Evolutionary conservation across 92 coral and sea anemone species (phyloP).

Genomic region (Desmophyllum pertusum): DNA sequence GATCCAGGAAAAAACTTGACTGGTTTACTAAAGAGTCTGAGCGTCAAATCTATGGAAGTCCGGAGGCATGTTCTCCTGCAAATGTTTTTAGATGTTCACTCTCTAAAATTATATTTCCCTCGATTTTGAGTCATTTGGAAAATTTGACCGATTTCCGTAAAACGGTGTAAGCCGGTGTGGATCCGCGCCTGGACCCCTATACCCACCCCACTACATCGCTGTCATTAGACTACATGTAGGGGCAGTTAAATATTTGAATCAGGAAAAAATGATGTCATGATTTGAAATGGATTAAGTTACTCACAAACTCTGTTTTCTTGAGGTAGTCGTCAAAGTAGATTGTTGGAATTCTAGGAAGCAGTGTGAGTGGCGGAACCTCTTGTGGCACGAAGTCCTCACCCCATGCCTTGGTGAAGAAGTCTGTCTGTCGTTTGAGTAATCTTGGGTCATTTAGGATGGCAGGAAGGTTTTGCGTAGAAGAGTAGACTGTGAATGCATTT

Average conservation of each 20-base stretch:
- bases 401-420: constrained; percentile 94
- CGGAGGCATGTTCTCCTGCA: too few relatives aligned
- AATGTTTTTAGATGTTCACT: too few relatives aligned
- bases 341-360: constrained; percentile 78
- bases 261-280: not conserved
- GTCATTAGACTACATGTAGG: not conserved
- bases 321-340: constrained; percentile 83
- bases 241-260: not conserved
- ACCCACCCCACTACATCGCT: too few relatives aligned
- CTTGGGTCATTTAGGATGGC: constrained; percentile 96
- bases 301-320: constrained; percentile 84
- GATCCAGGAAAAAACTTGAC: too few relatives aligned
- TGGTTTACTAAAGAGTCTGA: too few relatives aligned
- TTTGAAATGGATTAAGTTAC: constrained; percentile 2
- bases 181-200: too few relatives aligned
- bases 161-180: too few relatives aligned
- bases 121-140: too few relatives aligned
- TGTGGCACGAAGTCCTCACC: constrained; percentile 94
- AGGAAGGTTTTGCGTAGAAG: constrained; percentile 95
- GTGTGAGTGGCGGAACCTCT: constrained; percentile 90
- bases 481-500: constrained; percentile 86
- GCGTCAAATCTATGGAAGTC: too few relatives aligned
- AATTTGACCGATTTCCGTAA: too few relatives aligned
- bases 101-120: too few relatives aligned
- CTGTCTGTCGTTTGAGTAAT: constrained; percentile 75